Evolutionary conservation across 2,797 vertebrate species (phyloP).

Genomic region (Chloroceryle inda): DNA sequence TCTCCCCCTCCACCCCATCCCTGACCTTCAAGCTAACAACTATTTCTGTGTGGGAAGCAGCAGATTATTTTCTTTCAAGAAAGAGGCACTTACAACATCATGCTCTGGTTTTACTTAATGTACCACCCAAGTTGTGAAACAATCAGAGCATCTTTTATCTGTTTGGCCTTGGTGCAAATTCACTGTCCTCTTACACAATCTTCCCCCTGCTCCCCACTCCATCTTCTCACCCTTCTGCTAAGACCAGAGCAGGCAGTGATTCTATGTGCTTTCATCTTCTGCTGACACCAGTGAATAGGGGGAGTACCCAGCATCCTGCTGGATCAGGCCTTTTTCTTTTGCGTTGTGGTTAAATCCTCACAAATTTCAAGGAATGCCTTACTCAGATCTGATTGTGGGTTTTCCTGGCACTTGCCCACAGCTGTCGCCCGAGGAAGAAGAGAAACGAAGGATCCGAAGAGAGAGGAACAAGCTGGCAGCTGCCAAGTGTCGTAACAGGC

Average conservation of each 20-base stretch:
- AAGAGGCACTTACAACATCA: conserved; percentile 66
- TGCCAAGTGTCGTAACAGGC: conserved; percentile 97
- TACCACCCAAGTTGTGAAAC: conserved; percentile 78
- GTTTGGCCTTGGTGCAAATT: conserved; percentile 67
- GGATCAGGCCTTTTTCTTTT: conserved; percentile 50
- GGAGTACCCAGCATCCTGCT: conserved; percentile 29
- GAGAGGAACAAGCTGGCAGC: conserved; percentile 98
- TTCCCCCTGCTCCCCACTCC: not conserved
- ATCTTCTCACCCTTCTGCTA: conserved; percentile 22
- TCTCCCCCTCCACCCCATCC: not conserved
- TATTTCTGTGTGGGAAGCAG: conserved; percentile 68
- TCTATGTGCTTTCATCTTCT: conserved; percentile 45
- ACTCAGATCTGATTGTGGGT: conserved; percentile 63
- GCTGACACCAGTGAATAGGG: conserved; percentile 23
- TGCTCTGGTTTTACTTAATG: conserved; percentile 67
- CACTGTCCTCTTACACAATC: conserved; percentile 76
- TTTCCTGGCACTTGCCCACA: conserved; percentile 75
- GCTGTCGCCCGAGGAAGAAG: conserved; percentile 98
- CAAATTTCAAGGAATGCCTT: conserved; percentile 52
- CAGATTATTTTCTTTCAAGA: conserved; percentile 65
- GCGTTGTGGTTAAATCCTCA: not conserved
- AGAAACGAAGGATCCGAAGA: conserved; percentile 95
- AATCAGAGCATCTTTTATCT: conserved; percentile 72
- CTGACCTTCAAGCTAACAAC: conserved; percentile 33
- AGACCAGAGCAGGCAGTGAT: conserved; percentile 23